Evolutionary conservation across 2,113 vertebrate genomes (phyloP).

Genomic region (Lethenteron reissneri): DNA sequence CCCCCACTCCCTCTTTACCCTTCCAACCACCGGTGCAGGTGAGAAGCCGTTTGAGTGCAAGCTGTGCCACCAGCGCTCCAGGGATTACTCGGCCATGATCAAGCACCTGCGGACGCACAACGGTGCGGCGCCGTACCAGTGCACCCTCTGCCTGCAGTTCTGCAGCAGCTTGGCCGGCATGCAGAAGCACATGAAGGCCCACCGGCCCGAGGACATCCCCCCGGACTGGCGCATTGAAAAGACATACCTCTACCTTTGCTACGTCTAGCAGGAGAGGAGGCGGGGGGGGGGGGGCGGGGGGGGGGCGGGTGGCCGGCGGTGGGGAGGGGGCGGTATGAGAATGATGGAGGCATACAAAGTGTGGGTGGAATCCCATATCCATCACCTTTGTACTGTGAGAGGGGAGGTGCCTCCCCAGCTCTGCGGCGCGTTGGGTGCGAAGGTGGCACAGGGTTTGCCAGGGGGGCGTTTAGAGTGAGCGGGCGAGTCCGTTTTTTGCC

Average conservation of each 20-base stretch:
- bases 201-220: slow-evolving; percentile 32
- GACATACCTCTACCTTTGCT: slow-evolving; percentile 38
- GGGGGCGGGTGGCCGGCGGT: too few species aligned
- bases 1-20: too few species aligned
- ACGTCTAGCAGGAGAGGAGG: slow-evolving; percentile 16
- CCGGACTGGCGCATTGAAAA: slow-evolving; percentile 33
- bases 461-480: too few species aligned
- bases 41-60: slow-evolving; percentile 49
- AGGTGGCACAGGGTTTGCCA: too few species aligned
- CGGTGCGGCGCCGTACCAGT: slow-evolving; percentile 35
- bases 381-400: too few species aligned
- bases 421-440: too few species aligned
- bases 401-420: too few species aligned
- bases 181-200: slow-evolving; percentile 36
- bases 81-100: slow-evolving; percentile 52
- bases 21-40: slow-evolving; percentile 16
- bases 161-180: slow-evolving; percentile 36
- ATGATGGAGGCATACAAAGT: too few species aligned
- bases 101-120: slow-evolving; percentile 46
- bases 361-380: too few species aligned
- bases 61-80: slow-evolving; percentile 41
- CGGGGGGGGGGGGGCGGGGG: too few species aligned
- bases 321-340: too few species aligned
- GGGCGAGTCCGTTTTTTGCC: too few species aligned
- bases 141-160: slow-evolving; percentile 32